Evolutionary conservation across 2,113 vertebrate genomes (phyloP).

Genomic region (Xiphias gladius): DNA sequence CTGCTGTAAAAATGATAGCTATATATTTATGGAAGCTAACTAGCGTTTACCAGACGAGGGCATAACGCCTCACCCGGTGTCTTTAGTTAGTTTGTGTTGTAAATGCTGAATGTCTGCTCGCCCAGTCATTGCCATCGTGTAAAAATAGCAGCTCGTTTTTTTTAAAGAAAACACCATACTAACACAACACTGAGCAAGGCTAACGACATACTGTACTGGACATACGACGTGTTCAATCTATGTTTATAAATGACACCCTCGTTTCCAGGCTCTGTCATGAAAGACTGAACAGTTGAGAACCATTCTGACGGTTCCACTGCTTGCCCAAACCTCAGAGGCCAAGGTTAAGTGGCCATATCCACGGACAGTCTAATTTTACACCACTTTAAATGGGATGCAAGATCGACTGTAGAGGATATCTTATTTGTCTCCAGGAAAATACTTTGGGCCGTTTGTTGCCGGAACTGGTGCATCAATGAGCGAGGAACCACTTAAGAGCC

Average conservation of each 20-base stretch:
- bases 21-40: background rate
- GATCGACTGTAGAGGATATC: background rate
- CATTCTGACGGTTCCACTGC: background rate
- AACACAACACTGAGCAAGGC: background rate
- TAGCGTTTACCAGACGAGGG: too few species aligned
- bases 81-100: background rate
- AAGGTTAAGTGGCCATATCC: background rate
- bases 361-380: background rate
- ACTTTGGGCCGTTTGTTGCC: background rate
- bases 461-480: conserved; percentile 62
- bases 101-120: background rate
- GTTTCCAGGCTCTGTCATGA: conserved; percentile 18
- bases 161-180: background rate
- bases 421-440: conserved; percentile 7
- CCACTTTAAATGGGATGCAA: conserved; percentile 37
- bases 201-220: background rate
- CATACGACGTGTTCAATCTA: background rate
- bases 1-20: background rate
- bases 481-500: conserved; percentile 32
- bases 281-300: conserved; percentile 3
- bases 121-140: background rate
- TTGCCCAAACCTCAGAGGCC: background rate
- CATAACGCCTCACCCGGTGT: background rate
- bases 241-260: background rate
- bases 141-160: background rate